These are phyloP conservation scores for Bubo bubo DNA, from an alignment of 2,113 vertebrate species.

Conservation along the genomic window DNA sequence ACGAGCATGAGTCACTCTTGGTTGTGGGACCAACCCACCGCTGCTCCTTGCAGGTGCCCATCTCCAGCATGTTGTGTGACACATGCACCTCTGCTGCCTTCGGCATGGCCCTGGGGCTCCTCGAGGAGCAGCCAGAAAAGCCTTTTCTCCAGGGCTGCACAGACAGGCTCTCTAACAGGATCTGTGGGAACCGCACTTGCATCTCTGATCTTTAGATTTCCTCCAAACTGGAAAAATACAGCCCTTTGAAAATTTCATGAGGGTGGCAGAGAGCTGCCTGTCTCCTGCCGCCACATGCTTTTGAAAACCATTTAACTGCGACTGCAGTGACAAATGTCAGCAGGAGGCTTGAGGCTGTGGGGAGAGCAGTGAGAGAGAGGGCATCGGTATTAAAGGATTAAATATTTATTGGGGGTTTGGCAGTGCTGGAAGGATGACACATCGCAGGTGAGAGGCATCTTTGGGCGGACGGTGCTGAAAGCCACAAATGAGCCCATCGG, in stretches of 20 bases:
- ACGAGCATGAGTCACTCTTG: neutral
- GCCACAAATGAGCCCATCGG: neutral
- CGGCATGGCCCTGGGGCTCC: rapidly evolving
- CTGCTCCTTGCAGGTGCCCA: neutral
- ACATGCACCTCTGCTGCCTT: neutral
- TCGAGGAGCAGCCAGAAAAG: rapidly evolving
- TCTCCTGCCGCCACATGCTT: rapidly evolving
- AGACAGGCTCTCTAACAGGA: neutral
- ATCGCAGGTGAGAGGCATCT: neutral
- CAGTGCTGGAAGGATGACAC: neutral
- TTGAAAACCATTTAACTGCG: neutral
- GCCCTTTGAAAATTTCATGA: slow-evolving; percentile 3
- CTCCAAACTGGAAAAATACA: neutral
- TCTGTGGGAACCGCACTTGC: rapidly evolving
- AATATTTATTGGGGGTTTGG: neutral
- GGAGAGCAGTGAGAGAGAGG: neutral
- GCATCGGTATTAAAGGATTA: neutral
- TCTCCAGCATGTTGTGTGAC: neutral
- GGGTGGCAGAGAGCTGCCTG: neutral
- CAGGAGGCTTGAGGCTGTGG: rapidly evolving
- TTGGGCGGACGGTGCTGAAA: neutral
- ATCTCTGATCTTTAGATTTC: neutral
- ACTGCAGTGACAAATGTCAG: neutral
- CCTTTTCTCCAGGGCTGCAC: neutral
- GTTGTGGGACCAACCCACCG: neutral